Conservation (phyloP, 1,140 invertebrate genomes). For the Drosophila littoralis region DNA sequence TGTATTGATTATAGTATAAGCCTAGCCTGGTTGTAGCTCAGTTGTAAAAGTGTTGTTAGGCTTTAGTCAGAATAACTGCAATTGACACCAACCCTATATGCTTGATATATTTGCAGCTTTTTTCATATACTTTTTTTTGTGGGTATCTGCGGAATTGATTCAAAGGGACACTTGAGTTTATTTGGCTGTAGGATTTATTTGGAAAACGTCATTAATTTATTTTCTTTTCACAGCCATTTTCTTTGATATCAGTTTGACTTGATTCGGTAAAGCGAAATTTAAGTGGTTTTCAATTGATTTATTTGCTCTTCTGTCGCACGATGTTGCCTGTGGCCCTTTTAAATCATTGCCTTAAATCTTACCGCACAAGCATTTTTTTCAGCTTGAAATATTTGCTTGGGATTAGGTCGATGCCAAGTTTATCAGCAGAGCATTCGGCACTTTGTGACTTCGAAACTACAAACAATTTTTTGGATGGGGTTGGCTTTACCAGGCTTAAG, state of each 20-base stretch:
- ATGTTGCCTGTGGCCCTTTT: background rate
- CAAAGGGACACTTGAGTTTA: constrained; percentile 24
- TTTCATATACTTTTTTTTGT: background rate
- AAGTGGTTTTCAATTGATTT: constrained; percentile 58
- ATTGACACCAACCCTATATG: background rate
- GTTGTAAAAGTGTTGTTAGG: too few species aligned
- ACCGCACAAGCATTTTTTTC: background rate
- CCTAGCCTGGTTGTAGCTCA: background rate
- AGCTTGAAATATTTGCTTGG: background rate
- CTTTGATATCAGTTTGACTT: constrained; percentile 32
- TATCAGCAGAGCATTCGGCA: background rate
- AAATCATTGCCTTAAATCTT: constrained; percentile 24
- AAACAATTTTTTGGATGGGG: constrained; percentile 27
- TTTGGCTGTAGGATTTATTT: constrained; percentile 20
- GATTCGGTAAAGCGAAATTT: constrained; percentile 26
- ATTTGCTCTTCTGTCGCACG: constrained; percentile 39
- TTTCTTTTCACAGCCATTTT: constrained; percentile 36
- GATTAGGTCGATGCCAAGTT: constrained; percentile 2
- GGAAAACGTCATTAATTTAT: constrained; percentile 40
- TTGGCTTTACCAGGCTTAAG: constrained; percentile 11
- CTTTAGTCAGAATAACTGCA: background rate
- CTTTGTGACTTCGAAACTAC: constrained; percentile 5
- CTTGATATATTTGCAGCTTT: background rate
- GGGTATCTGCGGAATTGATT: constrained; percentile 23
- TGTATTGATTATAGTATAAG: background rate